Base-by-base conservation (phyloP, 2,888 invertebrate species). In the Pedicia rivosa region DNA sequence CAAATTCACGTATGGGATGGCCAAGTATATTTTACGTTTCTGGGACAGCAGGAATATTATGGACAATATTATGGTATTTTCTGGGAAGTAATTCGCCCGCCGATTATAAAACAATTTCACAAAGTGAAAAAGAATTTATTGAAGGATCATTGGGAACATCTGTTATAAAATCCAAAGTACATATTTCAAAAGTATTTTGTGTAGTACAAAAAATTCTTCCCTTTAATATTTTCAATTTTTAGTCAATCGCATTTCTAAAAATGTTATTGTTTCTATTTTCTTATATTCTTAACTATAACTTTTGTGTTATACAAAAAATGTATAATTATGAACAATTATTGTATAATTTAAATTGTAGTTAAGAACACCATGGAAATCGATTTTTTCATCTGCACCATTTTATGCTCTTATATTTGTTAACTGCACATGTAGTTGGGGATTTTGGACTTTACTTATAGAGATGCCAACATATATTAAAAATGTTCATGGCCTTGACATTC, bases 21-120 rank as follows among this genome's bases (percentile, higher is more conserved):
- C 76, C 78, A 1, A 69, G 76, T 6, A 74, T 78, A 39, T 84
- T 84, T 57, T 86, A 84, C 51, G 55, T 73, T 2, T 78, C 78
- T 47, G 83, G 82, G 0, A 62, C 62, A 5, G 52, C 72, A 1
- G 74, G 77, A 0, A 51, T 72, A 1, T 13, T 68, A 0, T 82
- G 80, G 78, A 58, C 68, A 0, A 41, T 70, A 0, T 41, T 57
- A 0, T 83, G 74, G 63, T 56, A 67, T 4, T 54, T 73, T 38
- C 58, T 76, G 13, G 82, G 79, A 0, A 66, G 74, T 7, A 72
- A 72, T 42, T 69, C 70, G 1, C 83, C 83, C 0, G 61, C 68
- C 2, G 63, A 66, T 5, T 67, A 68, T 48, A 66, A 62, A 34
- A 59, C 59, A 40, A 80, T 83, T 36, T 65, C 74, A 0, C 48